These are phyloP conservation scores for Parapsyche elsis DNA, from an alignment of 1,140 invertebrate genomes.

Conservation along the genomic window DNA sequence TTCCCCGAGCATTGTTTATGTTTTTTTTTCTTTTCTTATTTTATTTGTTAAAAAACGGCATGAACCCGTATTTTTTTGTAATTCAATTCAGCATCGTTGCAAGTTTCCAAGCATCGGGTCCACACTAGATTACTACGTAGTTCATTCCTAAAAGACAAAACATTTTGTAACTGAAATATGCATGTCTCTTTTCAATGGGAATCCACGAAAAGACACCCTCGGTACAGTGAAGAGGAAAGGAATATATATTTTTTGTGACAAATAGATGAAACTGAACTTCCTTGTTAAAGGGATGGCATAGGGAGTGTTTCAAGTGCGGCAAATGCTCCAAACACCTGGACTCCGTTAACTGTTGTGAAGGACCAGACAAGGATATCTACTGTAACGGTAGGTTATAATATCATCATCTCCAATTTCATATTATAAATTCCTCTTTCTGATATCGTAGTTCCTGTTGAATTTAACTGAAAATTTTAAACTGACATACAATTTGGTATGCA, in stretches of 20 bases:
- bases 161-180: not conserved
- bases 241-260: constrained; percentile 5
- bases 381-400: constrained; percentile 85
- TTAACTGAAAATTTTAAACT: not conserved
- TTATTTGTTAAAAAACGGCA: constrained; percentile 31
- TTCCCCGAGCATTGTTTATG: constrained; percentile 10
- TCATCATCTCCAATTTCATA: constrained; percentile 1
- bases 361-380: constrained; percentile 96
- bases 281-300: constrained; percentile 83
- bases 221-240: not conserved
- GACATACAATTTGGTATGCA: not conserved
- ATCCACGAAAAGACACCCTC: not conserved
- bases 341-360: constrained; percentile 94
- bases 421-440: not conserved
- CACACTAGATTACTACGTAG: constrained; percentile 15
- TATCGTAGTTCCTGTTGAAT: constrained; percentile 60
- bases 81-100: not conserved
- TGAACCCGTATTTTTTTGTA: constrained; percentile 10
- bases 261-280: constrained; percentile 59
- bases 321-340: constrained; percentile 95
- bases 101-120: not conserved
- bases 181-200: constrained; percentile 18
- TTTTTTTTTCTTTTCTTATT: constrained; percentile 24
- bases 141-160: not conserved
- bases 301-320: constrained; percentile 94